Base-by-base conservation (phyloP, 2,113 vertebrate genomes). In the Dipodomys ordii region DNA sequence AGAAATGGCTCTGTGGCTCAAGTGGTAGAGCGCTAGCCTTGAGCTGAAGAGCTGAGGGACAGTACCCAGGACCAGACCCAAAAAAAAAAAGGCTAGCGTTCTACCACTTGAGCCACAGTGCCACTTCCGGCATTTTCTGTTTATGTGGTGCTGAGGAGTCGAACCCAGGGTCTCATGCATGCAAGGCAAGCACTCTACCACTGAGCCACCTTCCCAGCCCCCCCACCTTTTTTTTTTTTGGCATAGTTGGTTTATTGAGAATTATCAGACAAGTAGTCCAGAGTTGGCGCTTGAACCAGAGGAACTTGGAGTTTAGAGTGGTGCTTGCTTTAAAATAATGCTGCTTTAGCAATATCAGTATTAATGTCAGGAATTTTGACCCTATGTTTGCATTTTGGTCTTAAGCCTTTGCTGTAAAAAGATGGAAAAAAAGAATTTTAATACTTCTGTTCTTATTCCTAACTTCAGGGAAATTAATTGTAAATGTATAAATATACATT, bases 371-470 rank as follows among this genome's bases (percentile, higher is more conserved):
- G 64, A 87, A 30, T 83, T 87, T 27, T 93, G 53, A 84, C 49
- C 39, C 64, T 32, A 18, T 11, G 30, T 74, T 93, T 93, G 64
- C 44, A 60, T 94, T 83, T 84, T 88, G 20, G 62, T 92, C 64
- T 80, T 91, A 77, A 78, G 60, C 88, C 68, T 86, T 65, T n/a
- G 65, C 65, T 39, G 49, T 15, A 53, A 4, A 35, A 68, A 95
- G 74, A 76, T 27, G n/a, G 76, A 72, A 83, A 90, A 80, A 86
- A 90, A 89, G 10, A 96, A 77, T 44, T 60, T 89, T 92, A 68
- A 35, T 72, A 64, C 85, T 91, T 87, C 78, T 93, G 27, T 90
- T 91, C 78, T 94, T 95, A 10, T 87, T 82, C 65, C 32, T 72
- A 28, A 46, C 44, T 93, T 95, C 79, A 92, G 87, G 81, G 78